Conservation (phyloP, 2,797 vertebrate species). For the Catostomus latipinnis region DNA sequence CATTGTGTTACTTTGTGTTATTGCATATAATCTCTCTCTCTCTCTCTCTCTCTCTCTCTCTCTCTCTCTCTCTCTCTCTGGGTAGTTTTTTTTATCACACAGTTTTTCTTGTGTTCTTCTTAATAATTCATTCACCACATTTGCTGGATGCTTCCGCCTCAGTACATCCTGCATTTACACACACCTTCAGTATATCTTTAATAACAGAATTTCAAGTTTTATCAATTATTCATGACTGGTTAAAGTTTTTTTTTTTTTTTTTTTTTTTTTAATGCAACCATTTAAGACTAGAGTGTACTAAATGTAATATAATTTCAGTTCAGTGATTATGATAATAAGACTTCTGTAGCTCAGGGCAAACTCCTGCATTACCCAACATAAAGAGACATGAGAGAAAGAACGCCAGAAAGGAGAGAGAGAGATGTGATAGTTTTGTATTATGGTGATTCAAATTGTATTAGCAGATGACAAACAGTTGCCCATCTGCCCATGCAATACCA, state of each 20-base stretch:
- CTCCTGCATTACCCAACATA: conserved; percentile 19
- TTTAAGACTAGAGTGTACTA: not conserved
- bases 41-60: conserved; percentile 10
- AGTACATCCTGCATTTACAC: not conserved
- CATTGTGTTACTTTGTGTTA: conserved; percentile 26
- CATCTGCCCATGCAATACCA: conserved; percentile 83
- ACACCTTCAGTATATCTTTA: conserved; percentile 5
- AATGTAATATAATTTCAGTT: conserved; percentile 7
- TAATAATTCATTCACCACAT: conserved; percentile 56
- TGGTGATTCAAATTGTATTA: conserved; percentile 75
- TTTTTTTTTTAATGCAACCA: not conserved
- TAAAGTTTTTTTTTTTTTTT: conserved; percentile 19
- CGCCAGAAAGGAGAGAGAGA: conserved; percentile 23
- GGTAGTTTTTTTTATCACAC: conserved; percentile 44
- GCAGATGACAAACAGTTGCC: conserved; percentile 77
- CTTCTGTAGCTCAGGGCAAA: conserved; percentile 24
- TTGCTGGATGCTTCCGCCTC: conserved; percentile 34
- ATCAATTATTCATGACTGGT: conserved; percentile 24
- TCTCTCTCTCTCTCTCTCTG: not conserved
- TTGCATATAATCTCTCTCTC: conserved; percentile 7
- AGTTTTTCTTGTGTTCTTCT: conserved; percentile 49
- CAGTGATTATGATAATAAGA: conserved; percentile 2
- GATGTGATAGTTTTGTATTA: conserved; percentile 42
- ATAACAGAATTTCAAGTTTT: conserved; percentile 13
- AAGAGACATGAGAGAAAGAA: not conserved